phyloP scores from a whole-genome alignment of 2,113 vertebrate species.

The Hirundichthys speculiger region DNA sequence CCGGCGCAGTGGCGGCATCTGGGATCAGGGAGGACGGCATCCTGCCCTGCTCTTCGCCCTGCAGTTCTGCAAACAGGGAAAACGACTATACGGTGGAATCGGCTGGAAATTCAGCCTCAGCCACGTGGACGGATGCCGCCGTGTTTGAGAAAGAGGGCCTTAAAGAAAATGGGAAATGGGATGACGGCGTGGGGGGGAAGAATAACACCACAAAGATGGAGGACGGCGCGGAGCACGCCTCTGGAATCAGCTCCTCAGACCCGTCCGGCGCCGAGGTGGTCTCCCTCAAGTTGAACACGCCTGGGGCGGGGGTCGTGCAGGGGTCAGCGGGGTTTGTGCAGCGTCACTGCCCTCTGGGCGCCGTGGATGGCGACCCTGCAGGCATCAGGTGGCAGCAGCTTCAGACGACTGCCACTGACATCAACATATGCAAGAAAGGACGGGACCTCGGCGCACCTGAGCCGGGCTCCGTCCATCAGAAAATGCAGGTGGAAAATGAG shows the following conservation, averaged over 20 bases:
- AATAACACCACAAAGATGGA: conserved; percentile 5
- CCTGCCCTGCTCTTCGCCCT: conserved; percentile 18
- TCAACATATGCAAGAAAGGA: conserved; percentile 15
- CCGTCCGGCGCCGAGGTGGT: background rate
- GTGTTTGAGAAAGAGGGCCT: conserved; percentile 3
- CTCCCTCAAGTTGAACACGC: conserved; percentile 1
- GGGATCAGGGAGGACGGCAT: conserved; percentile 21
- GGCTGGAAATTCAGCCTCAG: conserved; percentile 5
- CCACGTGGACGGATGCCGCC: background rate
- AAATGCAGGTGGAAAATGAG: conserved; percentile 34
- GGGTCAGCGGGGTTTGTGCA: conserved; percentile 39
- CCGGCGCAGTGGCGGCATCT: conserved; percentile 26
- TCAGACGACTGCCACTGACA: conserved; percentile 8
- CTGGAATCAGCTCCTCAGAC: background rate
- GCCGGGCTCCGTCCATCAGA: conserved; percentile 30
- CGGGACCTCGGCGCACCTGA: conserved; percentile 10
- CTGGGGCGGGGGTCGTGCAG: background rate
- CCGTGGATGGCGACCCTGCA: background rate
- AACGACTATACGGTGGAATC: conserved; percentile 16
- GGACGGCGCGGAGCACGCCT: conserved; percentile 2
- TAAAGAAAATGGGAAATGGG: background rate
- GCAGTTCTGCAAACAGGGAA: conserved; percentile 23
- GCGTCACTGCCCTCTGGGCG: conserved; percentile 15
- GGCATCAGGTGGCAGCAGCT: conserved; percentile 18
- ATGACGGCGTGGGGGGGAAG: background rate